Evolutionary conservation across 1,140 invertebrate species (phyloP).

Genomic region (Sitobion miscanthi): DNA sequence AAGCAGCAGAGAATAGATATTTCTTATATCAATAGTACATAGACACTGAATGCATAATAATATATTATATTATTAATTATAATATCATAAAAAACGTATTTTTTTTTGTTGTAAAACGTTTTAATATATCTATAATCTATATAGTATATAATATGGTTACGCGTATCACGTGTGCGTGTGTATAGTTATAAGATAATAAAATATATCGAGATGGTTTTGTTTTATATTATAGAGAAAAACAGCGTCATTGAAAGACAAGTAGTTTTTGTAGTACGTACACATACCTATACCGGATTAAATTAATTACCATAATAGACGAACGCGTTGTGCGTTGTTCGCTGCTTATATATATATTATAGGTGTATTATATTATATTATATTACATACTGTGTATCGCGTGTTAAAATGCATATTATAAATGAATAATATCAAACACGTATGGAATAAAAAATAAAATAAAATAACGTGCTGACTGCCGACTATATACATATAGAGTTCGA

Average conservation of each 20-base stretch:
- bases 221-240: background rate
- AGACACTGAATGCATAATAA: background rate
- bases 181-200: background rate
- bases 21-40: background rate
- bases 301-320: slow-evolving; percentile 16
- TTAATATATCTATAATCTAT: background rate
- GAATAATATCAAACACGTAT: background rate
- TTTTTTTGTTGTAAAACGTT: background rate
- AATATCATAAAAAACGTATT: background rate
- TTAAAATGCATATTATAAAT: background rate
- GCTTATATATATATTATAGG: background rate
- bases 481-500: background rate
- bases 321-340: background rate
- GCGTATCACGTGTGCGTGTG: background rate
- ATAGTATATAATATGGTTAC: background rate
- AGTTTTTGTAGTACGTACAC: background rate
- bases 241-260: slow-evolving; percentile 3
- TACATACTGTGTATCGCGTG: background rate
- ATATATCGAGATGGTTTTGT: background rate
- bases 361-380: background rate
- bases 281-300: background rate
- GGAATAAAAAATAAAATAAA: background rate
- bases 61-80: background rate
- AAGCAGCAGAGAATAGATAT: background rate
- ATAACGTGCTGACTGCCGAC: background rate